Conservation (phyloP, 1,140 invertebrate species). For the Drosophila triauraria region DNA sequence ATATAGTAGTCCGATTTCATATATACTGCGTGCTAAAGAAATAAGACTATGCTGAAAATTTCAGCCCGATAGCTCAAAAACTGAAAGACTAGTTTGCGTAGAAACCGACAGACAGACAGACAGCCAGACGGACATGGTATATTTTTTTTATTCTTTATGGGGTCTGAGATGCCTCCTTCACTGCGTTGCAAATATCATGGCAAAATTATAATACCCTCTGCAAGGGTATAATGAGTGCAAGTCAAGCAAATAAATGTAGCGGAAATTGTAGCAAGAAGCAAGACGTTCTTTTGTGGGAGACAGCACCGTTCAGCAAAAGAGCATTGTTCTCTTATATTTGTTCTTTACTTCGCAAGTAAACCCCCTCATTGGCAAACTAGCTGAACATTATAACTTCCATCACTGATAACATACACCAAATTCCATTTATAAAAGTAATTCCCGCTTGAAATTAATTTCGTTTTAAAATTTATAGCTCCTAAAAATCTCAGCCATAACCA, state of each 20-base stretch:
- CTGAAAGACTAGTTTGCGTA: no score
- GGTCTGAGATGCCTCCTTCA: no score
- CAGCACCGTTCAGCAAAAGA: constrained; percentile 8
- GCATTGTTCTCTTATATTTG: background rate
- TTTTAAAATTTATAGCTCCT: constrained; percentile 55
- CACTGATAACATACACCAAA: background rate
- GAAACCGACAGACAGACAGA: no score
- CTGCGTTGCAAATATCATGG: no score
- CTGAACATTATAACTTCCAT: background rate
- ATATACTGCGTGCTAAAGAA: no score
- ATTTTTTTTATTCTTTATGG: no score
- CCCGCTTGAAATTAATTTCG: constrained; percentile 15
- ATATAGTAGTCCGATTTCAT: no score
- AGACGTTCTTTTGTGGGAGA: background rate
- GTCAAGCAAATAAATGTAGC: constrained; percentile 24
- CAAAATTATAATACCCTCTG: no score
- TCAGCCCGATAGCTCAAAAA: no score
- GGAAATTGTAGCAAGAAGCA: constrained; percentile 14
- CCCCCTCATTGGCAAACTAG: background rate
- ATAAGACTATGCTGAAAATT: no score
- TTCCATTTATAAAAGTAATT: constrained; percentile 1
- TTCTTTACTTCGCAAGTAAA: background rate
- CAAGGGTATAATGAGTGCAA: background rate
- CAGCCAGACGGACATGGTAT: no score
- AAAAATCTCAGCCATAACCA: constrained; percentile 25